phyloP scores from a whole-genome alignment of 2,888 invertebrate genomes.

The Coelopa pilipes region DNA sequence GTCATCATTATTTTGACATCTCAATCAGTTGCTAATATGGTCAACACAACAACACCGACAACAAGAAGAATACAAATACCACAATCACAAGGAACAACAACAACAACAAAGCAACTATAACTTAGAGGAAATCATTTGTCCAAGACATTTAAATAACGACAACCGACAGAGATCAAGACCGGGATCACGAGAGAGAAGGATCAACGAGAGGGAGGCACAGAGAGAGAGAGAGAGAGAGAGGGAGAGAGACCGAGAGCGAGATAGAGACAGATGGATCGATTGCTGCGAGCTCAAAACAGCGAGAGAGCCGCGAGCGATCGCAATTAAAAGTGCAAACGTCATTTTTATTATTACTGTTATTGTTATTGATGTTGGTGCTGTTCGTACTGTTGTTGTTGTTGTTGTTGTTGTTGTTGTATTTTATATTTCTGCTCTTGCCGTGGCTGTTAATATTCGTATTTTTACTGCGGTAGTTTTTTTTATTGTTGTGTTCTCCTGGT shows the following conservation, averaged over 20 bases:
- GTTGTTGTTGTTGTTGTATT: background rate
- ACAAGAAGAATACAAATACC: too few relatives aligned
- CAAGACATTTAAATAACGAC: background rate
- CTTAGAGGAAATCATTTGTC: background rate
- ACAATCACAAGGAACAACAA: background rate
- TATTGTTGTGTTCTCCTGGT: slow-evolving; percentile 15
- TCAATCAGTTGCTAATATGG: slow-evolving; percentile 17
- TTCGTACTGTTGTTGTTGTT: slow-evolving; percentile 49
- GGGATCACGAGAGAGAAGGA: background rate
- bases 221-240: slow-evolving; percentile 1
- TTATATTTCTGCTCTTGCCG: background rate
- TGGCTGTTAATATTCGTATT: slow-evolving; percentile 36
- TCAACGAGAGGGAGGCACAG: background rate
- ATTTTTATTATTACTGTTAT: slow-evolving; percentile 38
- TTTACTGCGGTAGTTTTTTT: slow-evolving; percentile 36
- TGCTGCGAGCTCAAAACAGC: background rate
- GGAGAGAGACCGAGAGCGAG: background rate
- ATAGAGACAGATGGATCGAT: slow-evolving; percentile 5
- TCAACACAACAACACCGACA: too few relatives aligned
- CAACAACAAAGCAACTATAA: background rate
- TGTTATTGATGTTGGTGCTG: slow-evolving; percentile 51
- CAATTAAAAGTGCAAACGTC: slow-evolving; percentile 56
- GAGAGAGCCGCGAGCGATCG: slow-evolving; percentile 27
- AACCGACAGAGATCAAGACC: background rate
- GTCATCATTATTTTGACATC: slow-evolving; percentile 21